These are phyloP conservation scores for Solenopsis invicta DNA, from an alignment of 1,140 invertebrate species.

Conservation along the genomic window DNA sequence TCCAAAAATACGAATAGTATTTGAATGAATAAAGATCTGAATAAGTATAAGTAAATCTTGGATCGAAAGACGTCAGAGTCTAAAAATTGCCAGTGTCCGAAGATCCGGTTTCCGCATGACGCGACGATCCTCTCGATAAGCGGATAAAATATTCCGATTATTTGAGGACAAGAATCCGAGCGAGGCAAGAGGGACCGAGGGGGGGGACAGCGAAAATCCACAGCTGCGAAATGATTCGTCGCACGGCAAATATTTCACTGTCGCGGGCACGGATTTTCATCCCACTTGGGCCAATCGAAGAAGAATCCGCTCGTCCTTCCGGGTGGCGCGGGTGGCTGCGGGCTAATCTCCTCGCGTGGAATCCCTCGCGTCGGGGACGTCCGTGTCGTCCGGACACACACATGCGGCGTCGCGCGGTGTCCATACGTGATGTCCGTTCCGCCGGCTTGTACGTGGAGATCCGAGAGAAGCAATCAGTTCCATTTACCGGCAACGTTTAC, in stretches of 20 bases:
- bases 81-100: background rate
- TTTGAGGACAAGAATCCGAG: conserved; percentile 31
- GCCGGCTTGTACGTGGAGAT: conserved; percentile 3
- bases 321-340: background rate
- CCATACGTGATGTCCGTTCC: conserved; percentile 46
- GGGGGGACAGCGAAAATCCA: background rate
- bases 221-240: conserved; percentile 8
- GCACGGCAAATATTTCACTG: conserved; percentile 37
- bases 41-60: background rate
- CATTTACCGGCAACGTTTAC: conserved; percentile 74
- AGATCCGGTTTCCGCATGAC: background rate
- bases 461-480: conserved; percentile 73
- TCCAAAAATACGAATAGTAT: background rate
- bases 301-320: conserved; percentile 38
- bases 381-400: no score
- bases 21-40: background rate
- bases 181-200: no score
- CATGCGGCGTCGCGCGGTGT: background rate
- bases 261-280: conserved; percentile 31
- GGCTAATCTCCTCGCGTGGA: conserved; percentile 36
- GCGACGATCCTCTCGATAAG: background rate
- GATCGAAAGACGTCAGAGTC: background rate
- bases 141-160: conserved; percentile 14
- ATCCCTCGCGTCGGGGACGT: background rate
- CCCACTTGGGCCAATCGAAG: conserved; percentile 29